A percentile compares a stretch with the other conserved stretches of the same genome.
These are phyloP conservation scores for Xestia xanthographa DNA, from an alignment of 2,888 invertebrate species.

Conservation along the genomic window DNA sequence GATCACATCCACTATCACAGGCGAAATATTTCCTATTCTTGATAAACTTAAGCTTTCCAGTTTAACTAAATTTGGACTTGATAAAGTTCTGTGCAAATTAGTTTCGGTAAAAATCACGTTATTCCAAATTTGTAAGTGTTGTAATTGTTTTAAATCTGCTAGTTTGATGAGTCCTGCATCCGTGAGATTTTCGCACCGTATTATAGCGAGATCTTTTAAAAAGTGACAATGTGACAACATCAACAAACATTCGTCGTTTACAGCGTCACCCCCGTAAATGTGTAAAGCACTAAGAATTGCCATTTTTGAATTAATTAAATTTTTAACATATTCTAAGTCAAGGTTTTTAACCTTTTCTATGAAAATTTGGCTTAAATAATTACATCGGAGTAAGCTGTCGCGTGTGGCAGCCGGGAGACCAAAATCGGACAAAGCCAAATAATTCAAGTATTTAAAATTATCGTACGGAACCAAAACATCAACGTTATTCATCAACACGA, in stretches of 20 bases:
- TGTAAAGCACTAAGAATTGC: slow-evolving; percentile 79
- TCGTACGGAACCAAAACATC: slow-evolving; percentile 80
- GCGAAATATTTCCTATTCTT: slow-evolving; percentile 82
- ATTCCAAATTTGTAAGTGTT: slow-evolving; percentile 86
- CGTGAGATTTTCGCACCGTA: slow-evolving; percentile 84
- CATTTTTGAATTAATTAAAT: slow-evolving; percentile 79
- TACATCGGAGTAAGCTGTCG: slow-evolving; percentile 79
- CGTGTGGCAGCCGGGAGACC: slow-evolving; percentile 82
- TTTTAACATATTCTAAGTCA: slow-evolving; percentile 76
- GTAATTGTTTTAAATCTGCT: slow-evolving; percentile 74
- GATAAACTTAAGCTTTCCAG: slow-evolving; percentile 85
- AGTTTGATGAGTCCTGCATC: slow-evolving; percentile 80
- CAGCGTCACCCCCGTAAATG: slow-evolving; percentile 82
- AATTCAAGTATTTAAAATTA: slow-evolving; percentile 79
- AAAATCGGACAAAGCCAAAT: slow-evolving; percentile 84
- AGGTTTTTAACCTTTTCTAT: slow-evolving; percentile 86
- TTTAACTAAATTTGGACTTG: slow-evolving; percentile 76
- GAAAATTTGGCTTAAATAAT: slow-evolving; percentile 80
- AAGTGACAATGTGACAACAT: slow-evolving; percentile 79
- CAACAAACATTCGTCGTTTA: slow-evolving; percentile 81
- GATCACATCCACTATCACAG: slow-evolving; percentile 83
- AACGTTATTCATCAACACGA: slow-evolving; percentile 72
- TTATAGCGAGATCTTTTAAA: slow-evolving; percentile 84
- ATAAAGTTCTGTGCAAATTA: slow-evolving; percentile 77
- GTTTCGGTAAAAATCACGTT: slow-evolving; percentile 82